Evolutionary conservation across 2,113 vertebrate species (phyloP).

Genomic region (Hypanus sabinus): DNA sequence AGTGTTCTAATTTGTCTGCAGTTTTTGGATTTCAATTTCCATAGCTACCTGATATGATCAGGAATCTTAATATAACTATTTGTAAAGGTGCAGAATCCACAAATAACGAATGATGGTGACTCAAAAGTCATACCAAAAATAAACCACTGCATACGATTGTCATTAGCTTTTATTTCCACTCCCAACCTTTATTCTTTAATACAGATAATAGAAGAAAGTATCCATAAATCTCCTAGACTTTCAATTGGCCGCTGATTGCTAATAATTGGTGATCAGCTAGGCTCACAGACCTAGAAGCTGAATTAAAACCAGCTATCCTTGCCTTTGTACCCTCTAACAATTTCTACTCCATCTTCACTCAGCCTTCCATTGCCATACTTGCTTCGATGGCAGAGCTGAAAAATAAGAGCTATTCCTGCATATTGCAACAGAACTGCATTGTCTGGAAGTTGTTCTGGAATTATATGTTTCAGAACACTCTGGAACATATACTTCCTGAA

Average conservation of each 20-base stretch:
- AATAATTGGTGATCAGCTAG: not conserved
- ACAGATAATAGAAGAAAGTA: not conserved
- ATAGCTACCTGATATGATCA: not conserved
- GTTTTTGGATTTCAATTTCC: not conserved
- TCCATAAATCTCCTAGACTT: not conserved
- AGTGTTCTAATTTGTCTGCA: not conserved
- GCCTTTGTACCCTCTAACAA: too few species aligned
- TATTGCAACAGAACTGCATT: not conserved
- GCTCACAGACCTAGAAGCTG: not conserved
- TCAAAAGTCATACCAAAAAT: not conserved
- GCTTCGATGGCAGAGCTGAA: not conserved
- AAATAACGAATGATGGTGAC: not conserved
- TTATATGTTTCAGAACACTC: not conserved
- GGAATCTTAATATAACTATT: not conserved
- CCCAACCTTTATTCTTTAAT: not conserved
- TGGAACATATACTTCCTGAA: not conserved
- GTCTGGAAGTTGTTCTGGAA: not conserved
- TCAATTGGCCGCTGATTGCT: not conserved
- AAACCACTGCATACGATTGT: not conserved
- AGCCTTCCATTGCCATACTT: too few species aligned
- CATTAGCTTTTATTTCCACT: not conserved
- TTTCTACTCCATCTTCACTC: not conserved
- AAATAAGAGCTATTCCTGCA: not conserved
- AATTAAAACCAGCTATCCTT: constrained; percentile 3
- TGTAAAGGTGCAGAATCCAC: not conserved